phyloP scores from a whole-genome alignment of 2,113 vertebrate species.

The Mionectes macconnelli region DNA sequence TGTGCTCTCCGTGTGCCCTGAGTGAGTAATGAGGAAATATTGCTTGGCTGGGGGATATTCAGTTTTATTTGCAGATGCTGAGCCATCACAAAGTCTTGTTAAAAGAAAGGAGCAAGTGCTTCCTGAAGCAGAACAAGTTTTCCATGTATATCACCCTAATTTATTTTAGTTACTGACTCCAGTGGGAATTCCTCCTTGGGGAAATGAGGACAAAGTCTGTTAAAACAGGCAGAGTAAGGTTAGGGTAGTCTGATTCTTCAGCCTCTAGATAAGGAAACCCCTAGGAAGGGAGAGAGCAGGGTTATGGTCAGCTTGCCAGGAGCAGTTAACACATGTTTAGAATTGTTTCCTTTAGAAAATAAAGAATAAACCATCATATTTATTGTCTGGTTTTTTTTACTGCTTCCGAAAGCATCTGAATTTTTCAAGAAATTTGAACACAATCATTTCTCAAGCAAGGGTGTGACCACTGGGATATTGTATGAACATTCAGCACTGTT shows the following conservation, averaged over 20 bases:
- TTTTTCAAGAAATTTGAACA: background rate
- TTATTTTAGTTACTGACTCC: background rate
- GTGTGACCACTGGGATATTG: background rate
- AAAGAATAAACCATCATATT: background rate
- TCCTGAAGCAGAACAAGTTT: background rate
- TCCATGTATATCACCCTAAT: background rate
- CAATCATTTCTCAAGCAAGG: background rate
- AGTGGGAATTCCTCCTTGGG: background rate
- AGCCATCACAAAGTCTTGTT: background rate
- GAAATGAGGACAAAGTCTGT: background rate
- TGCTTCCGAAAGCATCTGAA: background rate
- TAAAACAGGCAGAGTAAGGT: background rate
- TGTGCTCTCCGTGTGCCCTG: background rate
- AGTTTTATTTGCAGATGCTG: background rate
- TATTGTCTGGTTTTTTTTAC: background rate
- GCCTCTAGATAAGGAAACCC: background rate
- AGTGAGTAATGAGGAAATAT: background rate
- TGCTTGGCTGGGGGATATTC: background rate
- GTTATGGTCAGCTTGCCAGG: background rate
- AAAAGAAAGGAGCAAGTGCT: background rate
- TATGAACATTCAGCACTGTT: background rate
- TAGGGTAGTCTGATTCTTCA: background rate
- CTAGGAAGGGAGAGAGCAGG: background rate
- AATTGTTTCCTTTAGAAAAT: background rate
- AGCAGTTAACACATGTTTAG: background rate